Evolutionary conservation across 2,113 vertebrate species (phyloP).

Genomic region (Rhombomys opimus): DNA sequence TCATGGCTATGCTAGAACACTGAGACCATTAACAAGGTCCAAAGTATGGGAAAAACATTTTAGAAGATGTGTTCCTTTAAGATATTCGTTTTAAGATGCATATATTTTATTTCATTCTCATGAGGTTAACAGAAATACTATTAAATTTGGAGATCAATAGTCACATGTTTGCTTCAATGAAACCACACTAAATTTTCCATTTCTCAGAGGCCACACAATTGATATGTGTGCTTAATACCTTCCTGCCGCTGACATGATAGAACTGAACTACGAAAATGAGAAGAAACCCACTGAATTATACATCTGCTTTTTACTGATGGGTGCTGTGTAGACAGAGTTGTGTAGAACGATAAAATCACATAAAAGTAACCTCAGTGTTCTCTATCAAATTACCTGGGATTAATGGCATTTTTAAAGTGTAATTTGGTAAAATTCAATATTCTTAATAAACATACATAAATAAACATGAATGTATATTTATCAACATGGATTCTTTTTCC

Average conservation of each 20-base stretch:
- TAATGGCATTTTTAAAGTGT: background rate
- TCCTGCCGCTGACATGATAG: background rate
- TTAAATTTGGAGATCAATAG: background rate
- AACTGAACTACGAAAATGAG: constrained; percentile 40
- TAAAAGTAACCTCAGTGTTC: background rate
- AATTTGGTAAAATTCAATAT: background rate
- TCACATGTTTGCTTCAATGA: constrained; percentile 11
- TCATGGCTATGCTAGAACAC: background rate
- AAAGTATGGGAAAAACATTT: background rate
- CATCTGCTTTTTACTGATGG: background rate
- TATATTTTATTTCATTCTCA: background rate
- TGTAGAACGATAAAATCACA: background rate
- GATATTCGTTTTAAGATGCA: background rate
- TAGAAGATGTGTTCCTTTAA: background rate
- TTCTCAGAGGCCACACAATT: constrained; percentile 1
- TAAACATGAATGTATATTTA: background rate
- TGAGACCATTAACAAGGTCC: background rate
- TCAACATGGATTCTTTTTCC: background rate
- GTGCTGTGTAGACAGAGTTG: constrained; percentile 13
- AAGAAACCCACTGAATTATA: constrained; percentile 6
- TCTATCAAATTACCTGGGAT: constrained; percentile 19
- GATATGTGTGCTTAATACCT: background rate
- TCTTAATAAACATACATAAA: too few species aligned
- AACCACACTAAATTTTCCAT: background rate
- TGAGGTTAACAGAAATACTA: constrained; percentile 25